Conservation (phyloP, 2,113 vertebrate genomes). For the Puffinus mauretanicus region DNA sequence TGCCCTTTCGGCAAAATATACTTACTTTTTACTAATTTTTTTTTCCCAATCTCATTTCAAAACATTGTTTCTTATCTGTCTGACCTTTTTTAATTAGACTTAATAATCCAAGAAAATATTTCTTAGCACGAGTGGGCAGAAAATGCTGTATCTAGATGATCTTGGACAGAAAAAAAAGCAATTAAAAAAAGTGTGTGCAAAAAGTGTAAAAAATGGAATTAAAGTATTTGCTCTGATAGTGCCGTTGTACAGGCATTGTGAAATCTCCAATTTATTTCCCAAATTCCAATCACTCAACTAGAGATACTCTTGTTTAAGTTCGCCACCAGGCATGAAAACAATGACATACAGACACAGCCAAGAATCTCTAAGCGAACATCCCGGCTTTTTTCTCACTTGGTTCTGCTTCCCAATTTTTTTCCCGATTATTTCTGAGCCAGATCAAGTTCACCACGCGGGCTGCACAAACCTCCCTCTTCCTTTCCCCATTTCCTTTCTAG, state of each 20-base stretch:
- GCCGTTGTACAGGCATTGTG: not conserved
- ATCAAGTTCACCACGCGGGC: not conserved
- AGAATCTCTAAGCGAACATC: not conserved
- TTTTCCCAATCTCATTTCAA: not conserved
- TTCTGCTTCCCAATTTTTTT: not conserved
- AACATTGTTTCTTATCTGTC: not conserved
- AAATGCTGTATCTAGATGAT: not conserved
- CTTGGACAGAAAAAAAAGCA: not conserved
- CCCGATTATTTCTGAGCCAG: not conserved
- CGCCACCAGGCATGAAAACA: not conserved
- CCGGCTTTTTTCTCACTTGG: not conserved
- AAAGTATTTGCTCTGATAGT: not conserved
- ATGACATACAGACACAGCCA: not conserved
- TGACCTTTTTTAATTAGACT: not conserved
- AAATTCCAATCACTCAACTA: not conserved
- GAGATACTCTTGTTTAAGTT: not conserved
- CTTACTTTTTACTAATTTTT: not conserved
- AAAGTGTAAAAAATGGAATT: not conserved
- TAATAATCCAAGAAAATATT: not conserved
- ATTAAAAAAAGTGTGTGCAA: not conserved
- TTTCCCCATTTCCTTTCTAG: slow-evolving; percentile 6
- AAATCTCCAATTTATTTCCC: not conserved
- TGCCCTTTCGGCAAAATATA: not conserved
- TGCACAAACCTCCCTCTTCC: slow-evolving; percentile 9
- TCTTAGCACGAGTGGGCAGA: not conserved